Conservation (phyloP, 2,113 vertebrate genomes). For the Menidia beryllina region DNA sequence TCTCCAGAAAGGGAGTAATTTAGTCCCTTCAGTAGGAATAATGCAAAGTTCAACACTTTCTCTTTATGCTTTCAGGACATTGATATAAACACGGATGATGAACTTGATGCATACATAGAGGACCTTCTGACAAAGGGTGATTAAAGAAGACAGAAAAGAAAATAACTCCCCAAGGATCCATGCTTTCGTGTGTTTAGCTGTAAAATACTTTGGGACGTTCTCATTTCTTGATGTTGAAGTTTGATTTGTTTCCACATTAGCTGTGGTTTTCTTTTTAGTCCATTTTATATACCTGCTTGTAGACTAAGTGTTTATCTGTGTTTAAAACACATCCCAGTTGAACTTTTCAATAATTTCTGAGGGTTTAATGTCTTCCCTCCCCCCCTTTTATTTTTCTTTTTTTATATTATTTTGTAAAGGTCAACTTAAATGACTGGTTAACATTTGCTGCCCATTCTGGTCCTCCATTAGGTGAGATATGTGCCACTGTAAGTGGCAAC, state of each 20-base stretch:
- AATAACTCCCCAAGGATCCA: constrained; percentile 19
- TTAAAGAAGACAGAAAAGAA: constrained; percentile 42
- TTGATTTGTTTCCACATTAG: constrained; percentile 40
- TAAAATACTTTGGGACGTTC: constrained; percentile 36
- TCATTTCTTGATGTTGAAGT: constrained; percentile 41
- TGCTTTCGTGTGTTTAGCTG: constrained; percentile 11
- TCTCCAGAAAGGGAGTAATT: constrained; percentile 3
- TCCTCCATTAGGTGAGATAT: constrained; percentile 23
- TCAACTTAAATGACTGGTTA: constrained; percentile 27
- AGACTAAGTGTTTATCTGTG: constrained; percentile 50
- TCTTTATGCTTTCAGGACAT: constrained; percentile 87
- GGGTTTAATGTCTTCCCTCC: constrained; percentile 32
- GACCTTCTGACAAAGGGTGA: constrained; percentile 97
- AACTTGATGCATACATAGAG: constrained; percentile 97
- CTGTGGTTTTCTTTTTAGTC: constrained; percentile 57
- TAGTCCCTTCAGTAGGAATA: not conserved
- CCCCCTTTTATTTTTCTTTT: constrained; percentile 20
- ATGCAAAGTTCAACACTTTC: not conserved
- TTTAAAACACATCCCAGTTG: constrained; percentile 47
- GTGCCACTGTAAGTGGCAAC: not conserved
- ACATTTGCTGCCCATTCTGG: constrained; percentile 35
- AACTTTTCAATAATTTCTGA: constrained; percentile 34
- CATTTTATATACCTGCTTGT: constrained; percentile 64
- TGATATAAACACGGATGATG: constrained; percentile 98
- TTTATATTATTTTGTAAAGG: constrained; percentile 1